These are phyloP conservation scores for Castor canadensis DNA, from an alignment of 2,113 vertebrate species.

Conservation along the genomic window DNA sequence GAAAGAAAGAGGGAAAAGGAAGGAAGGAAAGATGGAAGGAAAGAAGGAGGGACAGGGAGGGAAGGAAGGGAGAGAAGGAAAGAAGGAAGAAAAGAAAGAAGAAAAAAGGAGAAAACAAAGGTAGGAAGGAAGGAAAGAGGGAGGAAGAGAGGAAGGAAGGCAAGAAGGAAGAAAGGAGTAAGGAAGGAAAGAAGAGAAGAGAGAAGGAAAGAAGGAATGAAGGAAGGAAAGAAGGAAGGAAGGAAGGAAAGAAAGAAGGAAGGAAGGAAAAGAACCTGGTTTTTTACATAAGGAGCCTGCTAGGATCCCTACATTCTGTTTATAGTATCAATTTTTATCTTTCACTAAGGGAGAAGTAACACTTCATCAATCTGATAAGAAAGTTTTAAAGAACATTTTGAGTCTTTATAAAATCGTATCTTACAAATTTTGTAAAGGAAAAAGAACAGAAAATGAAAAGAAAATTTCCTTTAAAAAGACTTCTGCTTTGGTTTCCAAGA, in stretches of 20 bases:
- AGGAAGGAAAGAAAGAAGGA: too few relatives aligned
- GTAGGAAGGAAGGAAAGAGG: too few relatives aligned
- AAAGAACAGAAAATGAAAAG: background rate
- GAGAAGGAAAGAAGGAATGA: background rate
- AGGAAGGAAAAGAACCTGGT: background rate
- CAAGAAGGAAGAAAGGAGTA: background rate
- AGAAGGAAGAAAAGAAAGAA: too few relatives aligned
- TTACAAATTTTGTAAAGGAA: constrained; percentile 2
- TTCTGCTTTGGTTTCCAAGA: constrained; percentile 5
- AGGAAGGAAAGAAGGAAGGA: background rate
- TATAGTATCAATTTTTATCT: background rate
- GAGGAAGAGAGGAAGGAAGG: too few relatives aligned
- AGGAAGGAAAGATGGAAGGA: too few relatives aligned
- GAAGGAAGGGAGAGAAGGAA: too few relatives aligned
- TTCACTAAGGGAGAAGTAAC: background rate
- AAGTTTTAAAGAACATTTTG: background rate
- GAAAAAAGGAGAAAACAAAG: too few relatives aligned
- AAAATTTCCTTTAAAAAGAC: background rate
- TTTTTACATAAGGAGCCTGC: background rate
- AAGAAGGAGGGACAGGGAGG: too few relatives aligned
- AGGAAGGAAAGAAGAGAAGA: background rate
- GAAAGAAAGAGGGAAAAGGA: too few relatives aligned
- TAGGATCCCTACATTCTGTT: background rate
- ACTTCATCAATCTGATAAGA: background rate
- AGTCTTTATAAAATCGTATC: background rate